Percentiles rank a stretch among this genome's conserved stretches.
Evolutionary conservation across 2,797 vertebrate species (phyloP).

Genomic region (Tragopan temminckii): DNA sequence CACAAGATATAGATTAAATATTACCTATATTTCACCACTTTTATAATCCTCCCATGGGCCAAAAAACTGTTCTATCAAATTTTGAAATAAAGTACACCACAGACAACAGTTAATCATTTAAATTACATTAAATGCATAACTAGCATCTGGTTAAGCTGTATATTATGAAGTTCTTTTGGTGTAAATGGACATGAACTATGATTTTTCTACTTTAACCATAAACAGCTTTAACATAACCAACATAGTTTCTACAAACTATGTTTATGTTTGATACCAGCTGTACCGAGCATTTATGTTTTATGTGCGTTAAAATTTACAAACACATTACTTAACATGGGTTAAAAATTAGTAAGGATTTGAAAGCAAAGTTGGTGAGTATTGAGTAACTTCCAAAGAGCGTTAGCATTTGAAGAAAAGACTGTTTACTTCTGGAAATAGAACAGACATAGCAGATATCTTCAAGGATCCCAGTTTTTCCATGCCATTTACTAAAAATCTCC

Average conservation of each 20-base stretch:
- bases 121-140: background rate
- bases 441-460: background rate
- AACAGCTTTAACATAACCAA: too few relatives aligned
- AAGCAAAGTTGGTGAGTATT: background rate
- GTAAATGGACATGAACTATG: background rate
- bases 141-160: background rate
- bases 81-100: background rate
- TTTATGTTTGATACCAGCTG: background rate
- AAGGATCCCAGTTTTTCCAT: background rate
- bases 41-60: background rate
- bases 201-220: background rate
- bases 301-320: constrained; percentile 7
- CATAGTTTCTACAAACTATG: background rate
- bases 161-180: background rate
- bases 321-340: background rate
- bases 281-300: background rate
- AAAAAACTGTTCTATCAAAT: background rate
- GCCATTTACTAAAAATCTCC: background rate
- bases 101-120: background rate
- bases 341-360: constrained; percentile 4
- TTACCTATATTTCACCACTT: background rate
- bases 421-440: background rate
- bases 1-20: background rate
- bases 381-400: background rate
- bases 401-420: background rate